A percentile compares a stretch with the other conserved stretches of the same genome.
phyloP scores from a whole-genome alignment of 2,888 invertebrate species.

The Leucoma salicis region DNA sequence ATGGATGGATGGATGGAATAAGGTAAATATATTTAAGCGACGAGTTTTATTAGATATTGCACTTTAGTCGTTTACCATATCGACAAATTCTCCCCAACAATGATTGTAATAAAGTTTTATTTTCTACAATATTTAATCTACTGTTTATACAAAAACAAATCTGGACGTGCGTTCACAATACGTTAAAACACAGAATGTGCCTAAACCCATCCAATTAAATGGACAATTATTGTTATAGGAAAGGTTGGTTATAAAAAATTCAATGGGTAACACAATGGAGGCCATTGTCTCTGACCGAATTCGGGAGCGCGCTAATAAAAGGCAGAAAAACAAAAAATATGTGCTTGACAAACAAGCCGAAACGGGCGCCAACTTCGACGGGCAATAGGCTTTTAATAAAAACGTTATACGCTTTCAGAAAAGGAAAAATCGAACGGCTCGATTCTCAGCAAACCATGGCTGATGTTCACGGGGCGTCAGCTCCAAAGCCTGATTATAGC shows the following conservation, averaged over 20 bases:
- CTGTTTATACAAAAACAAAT: background rate
- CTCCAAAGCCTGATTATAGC: conserved; percentile 77
- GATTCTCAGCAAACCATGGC: conserved; percentile 70
- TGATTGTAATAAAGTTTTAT: too few species aligned
- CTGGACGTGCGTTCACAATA: conserved; percentile 24
- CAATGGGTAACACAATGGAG: conserved; percentile 40
- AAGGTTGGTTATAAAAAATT: conserved; percentile 54
- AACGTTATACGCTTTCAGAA: conserved; percentile 38
- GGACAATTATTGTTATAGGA: conserved; percentile 72
- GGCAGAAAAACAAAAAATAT: conserved; percentile 54
- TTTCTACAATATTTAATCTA: background rate
- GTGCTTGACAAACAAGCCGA: conserved; percentile 54
- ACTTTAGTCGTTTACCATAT: too few species aligned
- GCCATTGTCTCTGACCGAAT: conserved; percentile 36
- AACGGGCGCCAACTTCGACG: conserved; percentile 43
- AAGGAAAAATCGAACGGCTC: conserved; percentile 48
- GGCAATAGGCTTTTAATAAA: conserved; percentile 53
- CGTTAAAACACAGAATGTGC: conserved; percentile 55
- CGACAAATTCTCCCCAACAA: too few species aligned
- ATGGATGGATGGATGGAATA: too few species aligned
- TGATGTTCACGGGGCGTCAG: conserved; percentile 64
- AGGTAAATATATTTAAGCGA: too few species aligned
- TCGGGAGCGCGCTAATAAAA: conserved; percentile 23
- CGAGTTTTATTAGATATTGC: too few species aligned
- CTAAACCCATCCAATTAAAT: conserved; percentile 73